A percentile compares a stretch with the other conserved stretches of the same genome.
Evolutionary conservation across 2,797 vertebrate species (phyloP).

Genomic region (Phalanger gymnotis): DNA sequence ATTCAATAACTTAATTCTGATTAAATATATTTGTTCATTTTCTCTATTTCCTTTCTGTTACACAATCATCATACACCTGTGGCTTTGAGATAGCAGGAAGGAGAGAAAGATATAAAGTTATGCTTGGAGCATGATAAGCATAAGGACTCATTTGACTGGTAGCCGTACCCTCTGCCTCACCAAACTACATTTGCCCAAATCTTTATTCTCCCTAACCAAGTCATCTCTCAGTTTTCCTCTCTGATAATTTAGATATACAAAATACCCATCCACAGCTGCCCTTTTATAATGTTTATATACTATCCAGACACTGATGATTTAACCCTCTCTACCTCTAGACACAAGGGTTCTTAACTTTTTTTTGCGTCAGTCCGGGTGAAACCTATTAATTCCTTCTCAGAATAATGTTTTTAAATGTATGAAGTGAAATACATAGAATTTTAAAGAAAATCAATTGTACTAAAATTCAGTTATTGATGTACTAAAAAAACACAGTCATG

Average conservation of each 20-base stretch:
- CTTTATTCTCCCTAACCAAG: neutral
- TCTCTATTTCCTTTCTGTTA: constrained; percentile 2
- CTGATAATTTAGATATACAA: constrained; percentile 25
- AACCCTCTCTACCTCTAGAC: constrained; percentile 16
- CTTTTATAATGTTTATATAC: neutral
- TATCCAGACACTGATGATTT: neutral
- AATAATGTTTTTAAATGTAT: neutral
- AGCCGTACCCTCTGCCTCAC: neutral
- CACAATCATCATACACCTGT: neutral
- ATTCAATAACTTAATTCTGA: neutral
- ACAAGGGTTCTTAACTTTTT: neutral
- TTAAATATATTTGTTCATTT: neutral
- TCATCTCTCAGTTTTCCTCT: constrained; percentile 6
- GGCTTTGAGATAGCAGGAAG: constrained; percentile 1
- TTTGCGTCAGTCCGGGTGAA: neutral
- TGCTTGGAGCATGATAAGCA: neutral
- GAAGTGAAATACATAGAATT: neutral
- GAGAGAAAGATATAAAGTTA: neutral
- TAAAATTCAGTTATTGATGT: neutral
- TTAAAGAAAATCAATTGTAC: neutral
- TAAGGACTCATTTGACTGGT: neutral
- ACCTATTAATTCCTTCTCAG: neutral
- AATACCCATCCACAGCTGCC: constrained; percentile 29
- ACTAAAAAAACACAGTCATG: neutral
- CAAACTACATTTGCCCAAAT: neutral